Conservation (phyloP, 2,888 invertebrate genomes). For the Metalampra italica region DNA sequence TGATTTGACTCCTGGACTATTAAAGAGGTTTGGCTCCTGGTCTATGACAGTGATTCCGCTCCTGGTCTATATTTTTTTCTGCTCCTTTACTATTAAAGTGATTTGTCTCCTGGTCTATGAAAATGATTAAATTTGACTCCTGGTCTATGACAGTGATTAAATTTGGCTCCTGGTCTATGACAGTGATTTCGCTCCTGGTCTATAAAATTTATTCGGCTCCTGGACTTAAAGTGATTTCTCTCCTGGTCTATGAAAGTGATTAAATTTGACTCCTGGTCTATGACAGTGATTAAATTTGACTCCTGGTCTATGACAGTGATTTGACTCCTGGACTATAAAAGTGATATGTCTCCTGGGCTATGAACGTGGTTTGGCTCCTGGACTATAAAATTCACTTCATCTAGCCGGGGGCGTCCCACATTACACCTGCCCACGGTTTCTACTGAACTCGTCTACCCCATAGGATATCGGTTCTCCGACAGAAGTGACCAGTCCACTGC, state of each 20-base stretch:
- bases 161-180: neutral
- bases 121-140: neutral
- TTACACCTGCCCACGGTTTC: too few species aligned
- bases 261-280: neutral
- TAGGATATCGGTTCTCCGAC: too few species aligned
- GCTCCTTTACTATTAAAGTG: neutral
- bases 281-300: neutral
- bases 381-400: too few species aligned
- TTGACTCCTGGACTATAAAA: neutral
- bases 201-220: neutral
- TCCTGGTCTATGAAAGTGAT: neutral
- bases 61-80: neutral
- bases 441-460: too few species aligned
- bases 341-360: neutral
- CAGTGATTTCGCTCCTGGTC: neutral
- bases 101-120: neutral
- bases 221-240: neutral
- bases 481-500: too few species aligned
- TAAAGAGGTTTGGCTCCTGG: neutral
- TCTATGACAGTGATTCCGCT: neutral
- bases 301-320: neutral
- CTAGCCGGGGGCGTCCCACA: too few species aligned
- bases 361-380: too few species aligned
- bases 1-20: neutral
- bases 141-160: neutral